These are phyloP conservation scores for Menidia menidia DNA, from an alignment of 2,797 vertebrate species.

Conservation along the genomic window DNA sequence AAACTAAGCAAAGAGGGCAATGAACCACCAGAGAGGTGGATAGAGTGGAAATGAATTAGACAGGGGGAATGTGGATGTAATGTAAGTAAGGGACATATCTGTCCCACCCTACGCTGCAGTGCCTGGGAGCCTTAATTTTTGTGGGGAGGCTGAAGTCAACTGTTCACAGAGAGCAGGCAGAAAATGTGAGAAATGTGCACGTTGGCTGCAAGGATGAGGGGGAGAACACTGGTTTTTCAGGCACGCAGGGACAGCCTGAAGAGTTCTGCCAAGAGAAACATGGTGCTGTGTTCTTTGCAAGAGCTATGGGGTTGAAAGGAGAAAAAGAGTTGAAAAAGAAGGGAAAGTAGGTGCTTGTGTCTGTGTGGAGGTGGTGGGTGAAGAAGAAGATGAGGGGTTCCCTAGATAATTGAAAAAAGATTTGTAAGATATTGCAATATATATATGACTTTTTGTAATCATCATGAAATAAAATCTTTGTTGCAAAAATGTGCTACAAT, in stretches of 20 bases:
- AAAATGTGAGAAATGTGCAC: constrained; percentile 86
- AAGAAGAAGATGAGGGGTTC: constrained; percentile 66
- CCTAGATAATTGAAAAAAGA: constrained; percentile 67
- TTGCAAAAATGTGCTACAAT: constrained; percentile 23
- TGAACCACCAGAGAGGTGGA: constrained; percentile 66
- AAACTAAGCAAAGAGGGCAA: constrained; percentile 60
- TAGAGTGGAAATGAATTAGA: constrained; percentile 61
- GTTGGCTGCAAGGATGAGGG: constrained; percentile 79
- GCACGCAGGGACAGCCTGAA: constrained; percentile 83
- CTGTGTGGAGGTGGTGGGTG: constrained; percentile 22
- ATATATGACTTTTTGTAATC: constrained; percentile 45
- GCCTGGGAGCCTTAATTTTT: constrained; percentile 64
- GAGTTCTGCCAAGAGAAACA: constrained; percentile 87
- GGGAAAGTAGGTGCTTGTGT: constrained; percentile 33
- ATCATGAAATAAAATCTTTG: constrained; percentile 50
- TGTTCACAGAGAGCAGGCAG: constrained; percentile 77
- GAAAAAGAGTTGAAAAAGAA: constrained; percentile 54
- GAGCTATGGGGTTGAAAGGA: constrained; percentile 73
- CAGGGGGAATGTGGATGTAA: constrained; percentile 66
- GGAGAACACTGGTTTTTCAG: constrained; percentile 80
- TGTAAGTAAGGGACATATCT: constrained; percentile 68
- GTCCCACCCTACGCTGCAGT: constrained; percentile 73
- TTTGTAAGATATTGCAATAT: constrained; percentile 50
- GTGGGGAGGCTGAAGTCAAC: constrained; percentile 66
- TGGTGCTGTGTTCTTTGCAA: constrained; percentile 77